phyloP scores from a whole-genome alignment of 2,113 vertebrate species.

The Rhegmatorhina hoffmannsi region DNA sequence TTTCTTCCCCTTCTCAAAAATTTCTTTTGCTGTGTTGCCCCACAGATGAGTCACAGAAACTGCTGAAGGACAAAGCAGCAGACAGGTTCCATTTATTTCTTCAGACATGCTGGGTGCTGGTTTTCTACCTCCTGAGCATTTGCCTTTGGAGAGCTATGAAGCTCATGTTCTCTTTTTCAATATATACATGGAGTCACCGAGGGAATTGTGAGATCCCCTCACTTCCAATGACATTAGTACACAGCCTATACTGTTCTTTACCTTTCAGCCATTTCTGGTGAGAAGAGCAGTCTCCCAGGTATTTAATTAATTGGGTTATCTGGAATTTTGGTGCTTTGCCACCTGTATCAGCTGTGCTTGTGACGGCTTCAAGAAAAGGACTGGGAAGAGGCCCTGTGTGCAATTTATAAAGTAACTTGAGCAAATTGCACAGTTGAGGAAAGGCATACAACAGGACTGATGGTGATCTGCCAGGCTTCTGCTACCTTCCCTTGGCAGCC shows the following conservation, averaged over 20 bases:
- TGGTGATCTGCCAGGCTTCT: background rate
- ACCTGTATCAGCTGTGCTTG: background rate
- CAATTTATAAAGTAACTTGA: background rate
- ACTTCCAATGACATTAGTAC: accelerated
- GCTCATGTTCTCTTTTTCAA: background rate
- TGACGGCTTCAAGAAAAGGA: background rate
- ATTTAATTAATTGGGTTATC: background rate
- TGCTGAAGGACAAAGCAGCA: background rate
- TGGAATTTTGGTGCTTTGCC: background rate
- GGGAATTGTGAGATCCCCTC: background rate
- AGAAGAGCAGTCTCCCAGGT: background rate
- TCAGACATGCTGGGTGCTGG: accelerated
- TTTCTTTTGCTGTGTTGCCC: background rate
- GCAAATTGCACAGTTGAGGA: background rate
- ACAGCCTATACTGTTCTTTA: background rate
- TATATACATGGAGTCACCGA: background rate
- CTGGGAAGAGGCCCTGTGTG: background rate
- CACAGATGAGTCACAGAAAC: background rate
- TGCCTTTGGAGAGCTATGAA: background rate
- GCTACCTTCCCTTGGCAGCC: background rate
- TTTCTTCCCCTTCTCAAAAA: background rate
- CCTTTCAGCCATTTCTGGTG: background rate
- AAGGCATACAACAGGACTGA: background rate
- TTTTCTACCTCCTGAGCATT: background rate
- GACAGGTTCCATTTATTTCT: background rate